Evolutionary conservation across 2,888 invertebrate species (phyloP), one percentile per base, ranked within the genome.

Genomic region (Parnassius apollo): DNA sequence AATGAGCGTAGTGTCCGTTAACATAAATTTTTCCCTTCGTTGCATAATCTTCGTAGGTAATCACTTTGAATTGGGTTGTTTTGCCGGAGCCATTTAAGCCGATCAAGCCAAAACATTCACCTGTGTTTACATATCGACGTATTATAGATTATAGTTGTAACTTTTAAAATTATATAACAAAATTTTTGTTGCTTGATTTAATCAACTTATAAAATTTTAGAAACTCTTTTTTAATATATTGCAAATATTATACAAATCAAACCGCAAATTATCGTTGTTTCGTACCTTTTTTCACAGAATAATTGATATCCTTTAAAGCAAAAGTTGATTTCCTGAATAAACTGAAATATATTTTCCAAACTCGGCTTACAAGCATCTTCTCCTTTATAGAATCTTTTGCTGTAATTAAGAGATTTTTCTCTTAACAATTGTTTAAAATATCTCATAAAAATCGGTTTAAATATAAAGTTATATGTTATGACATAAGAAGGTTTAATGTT

Each of bases 1-100:
- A 11, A 46, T 57, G 10, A 9, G 61, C 54, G 42, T 51, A 72
- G 64, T 75, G 70, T 7, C 86, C 86, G 70, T 88, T 85, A 44
- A 88, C 88, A 73, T 77, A 83, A 22, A 93, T 80, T 0, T 69
- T 66, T 0, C 93, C 93, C 1, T 77, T 70, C 0, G 93, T 91
- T 65, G 88, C 71, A 18, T 78, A 78, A 64, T 93, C 93, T 75
- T 95, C 95, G 0, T 95, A 94, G 0, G 96, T 96, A 54, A 97
- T 86, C 94, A 96, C 95, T 80, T 94, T 94, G 82, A 98, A 98
- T 0, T 96, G 96, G 2, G 95, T 95, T 0, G 96, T 95, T 82
- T 97, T 97, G 8, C 97, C 97, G 0, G 96, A 96, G n/a, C 97
- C 96, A 78, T 97, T 97, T 9, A 95, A 94, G 0, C 97, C 97